These are phyloP conservation scores for Leptinotarsa undecemlineata DNA, from an alignment of 1,140 invertebrate genomes.

Conservation along the genomic window DNA sequence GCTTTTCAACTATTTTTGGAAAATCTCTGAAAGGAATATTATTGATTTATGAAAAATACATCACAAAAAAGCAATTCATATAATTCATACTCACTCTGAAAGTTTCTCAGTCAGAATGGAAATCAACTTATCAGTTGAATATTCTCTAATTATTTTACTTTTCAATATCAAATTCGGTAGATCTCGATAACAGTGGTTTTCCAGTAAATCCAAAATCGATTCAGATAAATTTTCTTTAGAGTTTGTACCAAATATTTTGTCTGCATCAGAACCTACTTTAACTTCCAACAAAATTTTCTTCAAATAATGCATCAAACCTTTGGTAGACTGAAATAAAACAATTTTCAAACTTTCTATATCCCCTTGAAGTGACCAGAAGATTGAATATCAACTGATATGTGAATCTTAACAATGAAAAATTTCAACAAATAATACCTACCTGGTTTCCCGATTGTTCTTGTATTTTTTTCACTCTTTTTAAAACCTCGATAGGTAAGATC, in stretches of 20 bases:
- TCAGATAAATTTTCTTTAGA: slow-evolving; percentile 60
- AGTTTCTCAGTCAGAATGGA: slow-evolving; percentile 53
- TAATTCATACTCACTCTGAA: slow-evolving; percentile 36
- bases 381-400: too few species aligned
- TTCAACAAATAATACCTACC: slow-evolving; percentile 25
- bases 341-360: background rate
- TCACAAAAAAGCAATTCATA: background rate
- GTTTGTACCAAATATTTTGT: slow-evolving; percentile 52
- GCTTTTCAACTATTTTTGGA: slow-evolving; percentile 48
- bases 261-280: slow-evolving; percentile 56
- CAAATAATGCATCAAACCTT: slow-evolving; percentile 61
- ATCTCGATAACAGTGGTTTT: slow-evolving; percentile 55
- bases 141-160: slow-evolving; percentile 61
- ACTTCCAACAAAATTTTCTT: slow-evolving; percentile 57
- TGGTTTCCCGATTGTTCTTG: slow-evolving; percentile 49
- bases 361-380: too few species aligned
- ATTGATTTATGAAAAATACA: too few species aligned
- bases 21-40: slow-evolving; percentile 38
- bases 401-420: background rate
- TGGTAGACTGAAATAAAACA: slow-evolving; percentile 49
- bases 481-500: slow-evolving; percentile 58
- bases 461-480: slow-evolving; percentile 54
- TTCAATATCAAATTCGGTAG: slow-evolving; percentile 61
- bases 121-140: slow-evolving; percentile 63
- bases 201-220: slow-evolving; percentile 55